phyloP scores from a whole-genome alignment of 2,888 invertebrate genomes.

The Dasypogon diadema region DNA sequence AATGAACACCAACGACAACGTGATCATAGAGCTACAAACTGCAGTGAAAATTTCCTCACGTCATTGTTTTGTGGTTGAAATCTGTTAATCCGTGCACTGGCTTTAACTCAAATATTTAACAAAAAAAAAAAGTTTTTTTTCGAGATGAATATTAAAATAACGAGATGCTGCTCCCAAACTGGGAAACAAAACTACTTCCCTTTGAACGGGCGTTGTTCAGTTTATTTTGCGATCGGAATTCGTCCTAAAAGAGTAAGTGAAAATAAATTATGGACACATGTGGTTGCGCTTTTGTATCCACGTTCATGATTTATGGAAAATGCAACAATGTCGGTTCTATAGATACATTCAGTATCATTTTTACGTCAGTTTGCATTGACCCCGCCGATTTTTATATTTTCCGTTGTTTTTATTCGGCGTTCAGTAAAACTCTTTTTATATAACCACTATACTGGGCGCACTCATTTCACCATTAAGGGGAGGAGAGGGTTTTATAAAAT shows the following conservation, averaged over 20 bases:
- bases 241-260: conserved; percentile 35
- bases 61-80: conserved; percentile 25
- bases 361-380: conserved; percentile 31
- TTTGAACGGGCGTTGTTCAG: background rate
- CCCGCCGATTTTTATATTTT: background rate
- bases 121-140: too few relatives aligned
- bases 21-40: too few relatives aligned
- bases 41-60: background rate
- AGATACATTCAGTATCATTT: background rate
- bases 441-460: background rate
- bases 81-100: conserved; percentile 34
- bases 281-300: conserved; percentile 15
- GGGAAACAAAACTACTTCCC: background rate
- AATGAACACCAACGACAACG: too few relatives aligned
- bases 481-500: background rate
- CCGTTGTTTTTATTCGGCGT: too few relatives aligned
- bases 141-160: conserved; percentile 27
- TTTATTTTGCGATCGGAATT: background rate
- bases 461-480: conserved; percentile 21
- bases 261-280: conserved; percentile 47
- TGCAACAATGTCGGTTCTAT: conserved; percentile 36
- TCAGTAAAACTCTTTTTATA: background rate
- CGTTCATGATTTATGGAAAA: conserved; percentile 39
- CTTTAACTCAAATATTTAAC: conserved; percentile 2
- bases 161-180: background rate